Conservation (phyloP, 2,797 vertebrate genomes). For the Halcyon leucocephala region DNA sequence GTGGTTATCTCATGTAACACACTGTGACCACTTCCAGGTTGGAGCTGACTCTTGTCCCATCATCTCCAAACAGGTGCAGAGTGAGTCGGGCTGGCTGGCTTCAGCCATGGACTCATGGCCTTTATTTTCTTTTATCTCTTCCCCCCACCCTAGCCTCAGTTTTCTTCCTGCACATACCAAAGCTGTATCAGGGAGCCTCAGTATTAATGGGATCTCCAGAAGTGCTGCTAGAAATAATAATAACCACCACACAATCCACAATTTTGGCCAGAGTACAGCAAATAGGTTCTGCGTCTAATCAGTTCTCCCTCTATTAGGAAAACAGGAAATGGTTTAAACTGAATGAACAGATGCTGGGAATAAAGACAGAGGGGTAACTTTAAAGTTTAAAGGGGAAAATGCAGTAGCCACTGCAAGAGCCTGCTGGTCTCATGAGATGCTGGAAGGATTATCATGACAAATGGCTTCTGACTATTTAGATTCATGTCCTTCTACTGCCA, state of each 20-base stretch:
- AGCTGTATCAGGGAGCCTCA: background rate
- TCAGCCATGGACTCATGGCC: background rate
- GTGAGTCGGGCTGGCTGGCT: background rate
- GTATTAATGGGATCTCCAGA: constrained; percentile 60
- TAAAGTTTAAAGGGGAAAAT: background rate
- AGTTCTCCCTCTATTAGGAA: constrained; percentile 50
- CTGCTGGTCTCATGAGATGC: background rate
- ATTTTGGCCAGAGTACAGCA: constrained; percentile 39
- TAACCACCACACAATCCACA: constrained; percentile 32
- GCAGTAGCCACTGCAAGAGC: constrained; percentile 16
- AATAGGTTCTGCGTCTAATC: constrained; percentile 45
- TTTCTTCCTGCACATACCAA: constrained; percentile 35
- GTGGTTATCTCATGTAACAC: background rate
- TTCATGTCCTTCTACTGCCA: background rate
- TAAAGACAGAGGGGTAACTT: constrained; percentile 9
- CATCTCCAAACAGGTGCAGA: background rate
- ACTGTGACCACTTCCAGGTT: fast-evolving
- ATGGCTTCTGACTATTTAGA: background rate
- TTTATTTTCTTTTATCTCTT: background rate
- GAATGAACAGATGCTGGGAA: constrained; percentile 59
- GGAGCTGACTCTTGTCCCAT: background rate
- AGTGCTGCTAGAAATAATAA: constrained; percentile 51
- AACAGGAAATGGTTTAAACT: constrained; percentile 65
- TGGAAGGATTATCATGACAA: background rate
- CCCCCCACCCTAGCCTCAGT: background rate